Evolutionary conservation across 2,113 vertebrate genomes (phyloP).

Genomic region (Heterocephalus glaber): DNA sequence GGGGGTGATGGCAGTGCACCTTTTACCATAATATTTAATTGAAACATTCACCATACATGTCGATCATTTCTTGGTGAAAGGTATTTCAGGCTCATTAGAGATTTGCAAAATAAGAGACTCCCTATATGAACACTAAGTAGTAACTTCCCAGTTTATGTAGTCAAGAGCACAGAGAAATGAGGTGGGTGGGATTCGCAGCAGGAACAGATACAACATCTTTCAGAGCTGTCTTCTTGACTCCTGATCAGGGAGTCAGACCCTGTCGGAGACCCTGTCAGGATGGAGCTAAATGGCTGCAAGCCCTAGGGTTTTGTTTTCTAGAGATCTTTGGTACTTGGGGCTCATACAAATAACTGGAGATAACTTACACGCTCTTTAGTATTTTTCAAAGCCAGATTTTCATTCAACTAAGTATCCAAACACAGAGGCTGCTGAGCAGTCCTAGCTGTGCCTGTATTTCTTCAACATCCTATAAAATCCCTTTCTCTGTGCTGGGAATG

Average conservation of each 20-base stretch:
- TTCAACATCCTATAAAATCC: neutral
- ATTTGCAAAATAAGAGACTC: neutral
- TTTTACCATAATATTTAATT: neutral
- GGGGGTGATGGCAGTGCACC: neutral
- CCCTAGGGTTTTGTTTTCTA: neutral
- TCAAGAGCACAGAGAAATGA: neutral
- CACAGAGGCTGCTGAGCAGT: neutral
- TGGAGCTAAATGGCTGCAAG: neutral
- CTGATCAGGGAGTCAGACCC: neutral
- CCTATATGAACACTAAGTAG: neutral
- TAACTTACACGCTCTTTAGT: neutral
- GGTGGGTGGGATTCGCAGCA: neutral
- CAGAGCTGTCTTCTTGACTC: neutral
- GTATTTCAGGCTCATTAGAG: neutral
- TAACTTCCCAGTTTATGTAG: neutral
- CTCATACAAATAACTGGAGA: neutral
- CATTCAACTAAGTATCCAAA: neutral
- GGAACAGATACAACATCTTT: neutral
- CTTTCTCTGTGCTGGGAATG: neutral
- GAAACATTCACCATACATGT: neutral
- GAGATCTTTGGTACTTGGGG: neutral
- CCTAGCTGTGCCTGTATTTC: neutral
- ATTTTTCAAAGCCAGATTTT: conserved; percentile 7
- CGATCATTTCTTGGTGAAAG: neutral
- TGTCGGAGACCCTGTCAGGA: neutral